Evolutionary conservation across 1,140 invertebrate species (phyloP).

Genomic region (fruit fly (Drosophila melanogaster)): DNA sequence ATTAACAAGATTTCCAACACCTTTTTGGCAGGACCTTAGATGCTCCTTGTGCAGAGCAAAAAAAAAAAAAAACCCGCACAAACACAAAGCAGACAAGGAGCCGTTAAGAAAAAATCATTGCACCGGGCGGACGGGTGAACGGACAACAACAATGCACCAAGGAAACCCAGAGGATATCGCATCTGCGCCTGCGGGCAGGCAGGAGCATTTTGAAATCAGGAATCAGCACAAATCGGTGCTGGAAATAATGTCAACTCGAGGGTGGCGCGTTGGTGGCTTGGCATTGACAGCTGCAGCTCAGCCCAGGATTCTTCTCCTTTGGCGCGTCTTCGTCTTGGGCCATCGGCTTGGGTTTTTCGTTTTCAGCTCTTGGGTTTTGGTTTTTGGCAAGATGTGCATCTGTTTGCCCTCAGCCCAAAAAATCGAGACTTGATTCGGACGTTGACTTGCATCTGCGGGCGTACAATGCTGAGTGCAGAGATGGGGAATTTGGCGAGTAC

Average conservation of each 20-base stretch:
- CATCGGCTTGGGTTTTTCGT: constrained; percentile 37
- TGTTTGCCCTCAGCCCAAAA: constrained; percentile 56
- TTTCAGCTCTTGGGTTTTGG: constrained; percentile 27
- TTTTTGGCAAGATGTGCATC: constrained; percentile 73
- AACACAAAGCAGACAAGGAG: constrained; percentile 37
- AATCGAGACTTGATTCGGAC: constrained; percentile 53
- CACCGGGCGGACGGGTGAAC: constrained; percentile 60
- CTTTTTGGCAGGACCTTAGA: constrained; percentile 50
- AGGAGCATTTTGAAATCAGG: constrained; percentile 29
- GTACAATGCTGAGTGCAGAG: constrained; percentile 52
- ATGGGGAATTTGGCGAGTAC: constrained; percentile 31
- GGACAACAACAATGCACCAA: constrained; percentile 53
- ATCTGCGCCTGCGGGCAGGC: constrained; percentile 57
- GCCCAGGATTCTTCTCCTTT: constrained; percentile 48
- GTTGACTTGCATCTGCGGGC: constrained; percentile 81
- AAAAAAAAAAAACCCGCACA: constrained; percentile 50
- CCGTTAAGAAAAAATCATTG: constrained; percentile 64
- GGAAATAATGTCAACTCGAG: constrained; percentile 67
- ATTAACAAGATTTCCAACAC: constrained; percentile 72
- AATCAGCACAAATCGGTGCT: constrained; percentile 56
- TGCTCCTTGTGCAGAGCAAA: constrained; percentile 24
- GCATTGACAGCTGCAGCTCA: constrained; percentile 63
- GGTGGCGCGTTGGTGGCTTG: constrained; percentile 72
- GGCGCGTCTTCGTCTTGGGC: constrained; percentile 53
- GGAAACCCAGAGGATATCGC: constrained; percentile 64